Evolutionary conservation across 2,113 vertebrate species (phyloP), one percentile per base, ranked within the genome.

Genomic region (Siniperca knerii): DNA sequence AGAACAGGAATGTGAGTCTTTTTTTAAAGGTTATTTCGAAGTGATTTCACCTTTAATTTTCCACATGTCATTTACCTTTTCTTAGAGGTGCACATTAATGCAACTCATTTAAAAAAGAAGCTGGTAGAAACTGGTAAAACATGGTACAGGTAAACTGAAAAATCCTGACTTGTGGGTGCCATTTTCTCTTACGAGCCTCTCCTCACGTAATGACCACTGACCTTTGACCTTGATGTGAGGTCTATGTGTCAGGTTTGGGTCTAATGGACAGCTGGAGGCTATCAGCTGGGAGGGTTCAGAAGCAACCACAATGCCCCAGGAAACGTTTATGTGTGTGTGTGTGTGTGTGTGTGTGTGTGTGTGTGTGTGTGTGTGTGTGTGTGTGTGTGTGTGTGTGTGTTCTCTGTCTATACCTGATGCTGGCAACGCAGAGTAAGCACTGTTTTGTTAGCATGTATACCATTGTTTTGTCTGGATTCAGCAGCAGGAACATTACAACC

Each of bases 221-320:
- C 66, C 67, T 85, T 76, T 81, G 76, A 87, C 87, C 83, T 35
- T 4, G 42, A 12, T 33, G 46, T 18, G 58, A 72, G 81, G 46
- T 54, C 13, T 4, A 6, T 18, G 71, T 52, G 54, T 72, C 44
- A 55, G 33, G 46, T 58, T 69, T 58, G 35, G 1, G 16, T 37
- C 79, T 87, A 77, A 87, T 82, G 82, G 87, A 74, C 48, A 74
- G 81, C 74, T 76, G 70, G 74, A 76, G 77, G 84, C 69, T 0
- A 0, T 85, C 64, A 87, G 79, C 82, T 74, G 81, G 79, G 52
- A 70, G 69, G 35, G 77, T 25, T 70, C 5, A 25, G 10, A 50
- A 86, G 77, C 54, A 67, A 80, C 46, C 60, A 65, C 40, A 23
- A 21, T 0, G 25, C 33, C 54, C 3, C 58, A 64, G 71, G 67